These are phyloP conservation scores for Sander lucioperca DNA, from an alignment of 2,113 vertebrate genomes.

Conservation along the genomic window DNA sequence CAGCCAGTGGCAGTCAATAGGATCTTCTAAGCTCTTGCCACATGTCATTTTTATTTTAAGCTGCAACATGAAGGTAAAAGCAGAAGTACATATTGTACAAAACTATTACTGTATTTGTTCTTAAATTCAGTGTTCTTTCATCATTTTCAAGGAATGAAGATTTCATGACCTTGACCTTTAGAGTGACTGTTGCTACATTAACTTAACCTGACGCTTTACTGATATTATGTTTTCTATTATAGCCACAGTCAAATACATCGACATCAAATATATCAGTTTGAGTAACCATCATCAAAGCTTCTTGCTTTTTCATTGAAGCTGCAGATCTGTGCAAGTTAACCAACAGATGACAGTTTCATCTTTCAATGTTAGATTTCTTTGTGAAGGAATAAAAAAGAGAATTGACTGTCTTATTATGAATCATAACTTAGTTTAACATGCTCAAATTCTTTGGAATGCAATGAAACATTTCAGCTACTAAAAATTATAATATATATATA, in stretches of 20 bases:
- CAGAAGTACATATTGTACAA: background rate
- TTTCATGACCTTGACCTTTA: background rate
- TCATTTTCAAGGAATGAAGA: background rate
- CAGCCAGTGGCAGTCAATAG: slow-evolving; percentile 29
- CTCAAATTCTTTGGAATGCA: background rate
- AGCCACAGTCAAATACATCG: background rate
- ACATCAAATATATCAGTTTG: background rate
- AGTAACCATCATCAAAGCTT: background rate
- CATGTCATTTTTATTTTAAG: slow-evolving; percentile 24
- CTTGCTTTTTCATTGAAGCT: background rate
- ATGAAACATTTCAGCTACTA: too few relatives aligned
- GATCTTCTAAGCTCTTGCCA: slow-evolving; percentile 28
- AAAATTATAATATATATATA: too few relatives aligned
- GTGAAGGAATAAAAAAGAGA: background rate
- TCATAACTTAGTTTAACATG: background rate
- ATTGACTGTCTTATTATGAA: background rate
- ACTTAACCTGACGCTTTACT: background rate
- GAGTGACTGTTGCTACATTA: background rate
- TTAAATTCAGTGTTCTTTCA: background rate
- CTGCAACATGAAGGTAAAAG: slow-evolving; percentile 31
- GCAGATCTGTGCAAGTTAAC: background rate
- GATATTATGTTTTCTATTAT: background rate
- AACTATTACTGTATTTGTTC: background rate
- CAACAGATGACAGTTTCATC: background rate
- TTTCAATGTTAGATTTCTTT: background rate